Base-by-base conservation (phyloP, 2,888 invertebrate genomes). In the Vandiemenella viatica region DNA sequence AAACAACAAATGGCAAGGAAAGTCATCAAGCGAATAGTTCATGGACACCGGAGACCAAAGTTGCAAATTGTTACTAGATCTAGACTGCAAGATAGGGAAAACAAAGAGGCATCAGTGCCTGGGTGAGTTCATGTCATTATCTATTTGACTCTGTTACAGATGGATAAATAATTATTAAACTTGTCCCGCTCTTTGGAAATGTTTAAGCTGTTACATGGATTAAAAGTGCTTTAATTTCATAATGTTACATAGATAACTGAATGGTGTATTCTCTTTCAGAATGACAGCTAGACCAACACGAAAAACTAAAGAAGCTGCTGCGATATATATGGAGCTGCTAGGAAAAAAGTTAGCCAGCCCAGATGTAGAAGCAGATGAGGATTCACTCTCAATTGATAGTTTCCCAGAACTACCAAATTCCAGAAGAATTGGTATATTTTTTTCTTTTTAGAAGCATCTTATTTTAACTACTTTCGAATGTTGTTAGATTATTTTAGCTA, bases 281-380 rank as follows among this genome's bases (percentile, higher is more conserved):
- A n/a, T n/a, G n/a, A n/a, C n/a, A n/a, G n/a, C n/a, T n/a, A 62
- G 81, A 37, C 80, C 80, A 0, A 71, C 76, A 8, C 69, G 83
- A 26, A 83, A 81, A 63, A 82, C 82, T 1, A 84, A 83, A 63
- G 81, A 82, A 65, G 81, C 81, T 19, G 83, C 83, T 1, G 74
- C 81, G 6, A 74, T 81, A 48, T 82, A 80, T 56, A 79, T 83
- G 78, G 82, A 82, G 59, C 74, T 83, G 54, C 69, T 83, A 43
- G 80, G 80, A 4, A 76, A 79, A 56, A 80, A 80, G 61, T 66
- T 83, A 45, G 75, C 77, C 17, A 70, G 75, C 55, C 76, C 76
- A 20, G 76, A 75, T 45, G 72, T 74, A 19, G 74, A 76, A 54
- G 78, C 77, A 22, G 79, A 79, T 58, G 75, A 74, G 58, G 56